Evolutionary conservation across 2,888 invertebrate genomes (phyloP).

Genomic region (Nomada ferruginata): DNA sequence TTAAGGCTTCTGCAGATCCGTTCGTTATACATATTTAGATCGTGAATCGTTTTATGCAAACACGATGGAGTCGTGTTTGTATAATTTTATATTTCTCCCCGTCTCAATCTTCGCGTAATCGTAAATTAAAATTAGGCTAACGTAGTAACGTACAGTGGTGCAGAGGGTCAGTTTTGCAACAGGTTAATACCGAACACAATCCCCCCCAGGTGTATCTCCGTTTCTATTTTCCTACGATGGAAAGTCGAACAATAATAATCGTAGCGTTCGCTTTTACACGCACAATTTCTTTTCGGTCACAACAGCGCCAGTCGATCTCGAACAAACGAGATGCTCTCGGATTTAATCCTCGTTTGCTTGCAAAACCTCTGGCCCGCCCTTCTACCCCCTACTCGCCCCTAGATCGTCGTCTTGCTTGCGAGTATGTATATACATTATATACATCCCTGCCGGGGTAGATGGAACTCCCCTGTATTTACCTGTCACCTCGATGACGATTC

Average conservation of each 20-base stretch:
- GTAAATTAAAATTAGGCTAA: background rate
- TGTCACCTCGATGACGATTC: constrained; percentile 82
- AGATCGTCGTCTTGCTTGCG: constrained; percentile 53
- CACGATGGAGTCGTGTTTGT: background rate
- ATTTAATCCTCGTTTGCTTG: constrained; percentile 77
- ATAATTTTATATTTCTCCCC: background rate
- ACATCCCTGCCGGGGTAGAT: constrained; percentile 60
- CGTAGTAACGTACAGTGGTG: background rate
- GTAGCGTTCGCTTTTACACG: constrained; percentile 59
- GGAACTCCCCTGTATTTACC: constrained; percentile 76
- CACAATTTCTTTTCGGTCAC: constrained; percentile 70
- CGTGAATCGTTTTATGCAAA: background rate
- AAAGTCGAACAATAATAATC: constrained; percentile 52
- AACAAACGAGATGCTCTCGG: constrained; percentile 68
- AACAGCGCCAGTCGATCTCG: constrained; percentile 64
- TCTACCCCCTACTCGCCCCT: constrained; percentile 17
- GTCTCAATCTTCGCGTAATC: background rate
- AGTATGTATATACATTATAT: constrained; percentile 58
- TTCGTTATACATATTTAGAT: background rate
- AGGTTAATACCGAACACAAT: background rate
- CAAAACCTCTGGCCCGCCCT: constrained; percentile 44
- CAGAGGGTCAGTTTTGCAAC: constrained; percentile 13
- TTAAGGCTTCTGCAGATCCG: background rate
- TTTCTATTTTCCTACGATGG: constrained; percentile 38
- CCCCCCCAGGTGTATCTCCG: background rate